Base-by-base conservation (phyloP, 1,140 invertebrate species). In the Platorchestia sp. region DNA sequence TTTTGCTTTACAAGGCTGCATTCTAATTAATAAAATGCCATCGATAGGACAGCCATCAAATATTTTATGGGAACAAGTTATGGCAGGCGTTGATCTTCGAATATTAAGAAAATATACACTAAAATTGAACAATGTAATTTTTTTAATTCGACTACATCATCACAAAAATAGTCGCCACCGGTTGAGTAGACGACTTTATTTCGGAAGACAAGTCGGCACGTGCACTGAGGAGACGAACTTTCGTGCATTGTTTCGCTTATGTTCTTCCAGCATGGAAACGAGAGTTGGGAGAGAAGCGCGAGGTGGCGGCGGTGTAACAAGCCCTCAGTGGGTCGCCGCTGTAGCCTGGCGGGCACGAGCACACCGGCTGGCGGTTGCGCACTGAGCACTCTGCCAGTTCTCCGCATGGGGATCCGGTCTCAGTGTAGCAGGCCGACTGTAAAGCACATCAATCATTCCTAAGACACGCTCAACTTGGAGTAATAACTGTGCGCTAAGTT, bases 311-410 rank as follows among this genome's bases (percentile, higher is more conserved):
- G 86, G 96, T 96, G 89, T 97, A 97, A 95, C 98, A 98, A 41
- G 97, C 96, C 5, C 96, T 97, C 47, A 98, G 97, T 16, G 98
- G 98, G 97, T 99, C 98, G 36, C 99, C 99, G 45, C 98, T 98
- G 97, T 98, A 98, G 95, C 99, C 99, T 51, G 98, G 97, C 0
- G 98, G 98, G 97, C 98, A 99, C 0, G 98, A 98, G 97, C 98
- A 99, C 27, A 99, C 98, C 0, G 98, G 98, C 93, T 98, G 98
- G 97, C 97, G 97, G 86, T 97, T 96, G 86, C 96, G 96, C 43
- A 96, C 96, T 75, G 95, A 95, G 91, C 97, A 97, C 19, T 96
- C 91, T 27, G 97, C 96, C 95, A 97, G 96, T 16, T 96, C 95
- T 44, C 97, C 97, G 95, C 97, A 97, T 14, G 96, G 96, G 95